Percentiles rank a stretch among this genome's conserved stretches.
Evolutionary conservation across 2,888 invertebrate species (phyloP).

Genomic region (Dascillus cervinus): DNA sequence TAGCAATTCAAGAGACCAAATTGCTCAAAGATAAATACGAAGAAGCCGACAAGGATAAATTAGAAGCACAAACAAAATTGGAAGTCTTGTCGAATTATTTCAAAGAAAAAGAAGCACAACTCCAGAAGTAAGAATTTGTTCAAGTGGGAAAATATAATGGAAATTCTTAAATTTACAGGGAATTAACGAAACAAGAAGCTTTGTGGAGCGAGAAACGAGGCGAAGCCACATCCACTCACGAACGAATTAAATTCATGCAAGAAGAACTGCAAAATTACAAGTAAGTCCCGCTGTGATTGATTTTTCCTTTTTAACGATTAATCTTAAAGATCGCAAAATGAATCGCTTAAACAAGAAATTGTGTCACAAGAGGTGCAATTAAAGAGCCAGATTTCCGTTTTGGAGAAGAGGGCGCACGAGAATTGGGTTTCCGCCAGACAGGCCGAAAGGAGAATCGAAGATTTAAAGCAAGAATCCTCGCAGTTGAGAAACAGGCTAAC

Average conservation of each 20-base stretch:
- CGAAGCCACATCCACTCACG: constrained; percentile 71
- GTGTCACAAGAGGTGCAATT: constrained; percentile 72
- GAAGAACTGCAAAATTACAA: constrained; percentile 73
- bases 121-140: constrained; percentile 69
- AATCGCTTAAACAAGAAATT: constrained; percentile 69
- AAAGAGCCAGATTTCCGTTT: constrained; percentile 62
- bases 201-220: constrained; percentile 74
- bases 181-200: constrained; percentile 66
- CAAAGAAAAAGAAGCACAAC: constrained; percentile 79
- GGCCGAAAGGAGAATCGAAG: constrained; percentile 75
- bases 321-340: constrained; percentile 46
- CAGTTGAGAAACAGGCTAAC: constrained; percentile 57
- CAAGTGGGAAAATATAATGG: too few relatives aligned
- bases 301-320: constrained; percentile 1
- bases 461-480: constrained; percentile 64
- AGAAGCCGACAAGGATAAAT: constrained; percentile 60
- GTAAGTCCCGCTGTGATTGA: constrained; percentile 44
- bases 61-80: constrained; percentile 73
- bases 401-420: constrained; percentile 79
- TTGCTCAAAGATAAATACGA: constrained; percentile 51
- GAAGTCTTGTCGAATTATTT: constrained; percentile 85
- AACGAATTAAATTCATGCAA: constrained; percentile 68
- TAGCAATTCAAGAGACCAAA: constrained; percentile 46
- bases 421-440: constrained; percentile 79
- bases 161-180: too few relatives aligned